These are phyloP conservation scores for Eupithecia centaureata DNA, from an alignment of 2,888 invertebrate species.

Conservation along the genomic window DNA sequence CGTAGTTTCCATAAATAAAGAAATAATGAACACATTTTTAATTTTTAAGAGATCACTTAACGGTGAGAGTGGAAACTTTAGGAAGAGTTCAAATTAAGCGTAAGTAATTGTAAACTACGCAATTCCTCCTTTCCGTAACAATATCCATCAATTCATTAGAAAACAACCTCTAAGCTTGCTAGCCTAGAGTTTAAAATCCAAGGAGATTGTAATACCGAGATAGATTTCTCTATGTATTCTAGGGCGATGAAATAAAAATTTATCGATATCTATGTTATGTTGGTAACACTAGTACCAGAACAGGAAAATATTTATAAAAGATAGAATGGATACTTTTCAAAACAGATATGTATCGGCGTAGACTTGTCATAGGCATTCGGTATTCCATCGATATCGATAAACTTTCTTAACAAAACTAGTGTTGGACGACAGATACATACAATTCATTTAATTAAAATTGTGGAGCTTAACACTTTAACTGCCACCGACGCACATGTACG, in stretches of 20 bases:
- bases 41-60: constrained; percentile 52
- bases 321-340: constrained; percentile 7
- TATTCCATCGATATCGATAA: constrained; percentile 37
- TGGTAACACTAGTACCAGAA: constrained; percentile 13
- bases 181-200: constrained; percentile 33
- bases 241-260: constrained; percentile 11
- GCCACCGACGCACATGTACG: no score
- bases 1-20: constrained; percentile 45
- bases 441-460: constrained; percentile 28
- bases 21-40: constrained; percentile 57
- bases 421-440: constrained; percentile 40
- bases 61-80: constrained; percentile 43
- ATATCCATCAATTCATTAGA: constrained; percentile 33
- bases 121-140: constrained; percentile 43
- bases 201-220: constrained; percentile 30
- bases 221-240: constrained; percentile 38
- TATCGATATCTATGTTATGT: constrained; percentile 27
- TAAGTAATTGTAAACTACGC: constrained; percentile 38
- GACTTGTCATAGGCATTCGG: not conserved
- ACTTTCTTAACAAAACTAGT: constrained; percentile 28
- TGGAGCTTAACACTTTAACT: no score
- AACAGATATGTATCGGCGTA: constrained; percentile 19
- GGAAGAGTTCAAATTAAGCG: constrained; percentile 25
- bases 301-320: not conserved
- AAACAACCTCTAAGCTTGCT: constrained; percentile 28